Evolutionary conservation across 2,888 invertebrate genomes (phyloP).

Genomic region (Rosalia funebris): DNA sequence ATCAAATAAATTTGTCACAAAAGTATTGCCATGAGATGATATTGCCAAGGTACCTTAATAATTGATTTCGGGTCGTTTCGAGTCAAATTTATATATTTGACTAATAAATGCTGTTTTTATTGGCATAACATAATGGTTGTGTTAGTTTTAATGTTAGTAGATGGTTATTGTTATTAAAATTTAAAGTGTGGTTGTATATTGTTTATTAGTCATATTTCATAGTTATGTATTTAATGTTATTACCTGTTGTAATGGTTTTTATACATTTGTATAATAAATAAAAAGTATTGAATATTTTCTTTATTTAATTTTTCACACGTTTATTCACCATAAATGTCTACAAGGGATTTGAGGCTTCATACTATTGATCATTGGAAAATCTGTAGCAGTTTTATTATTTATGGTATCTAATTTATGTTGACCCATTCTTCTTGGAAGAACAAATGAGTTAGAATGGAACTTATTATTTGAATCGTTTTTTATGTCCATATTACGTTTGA

Average conservation of each 20-base stretch:
- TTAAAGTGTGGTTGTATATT: no score
- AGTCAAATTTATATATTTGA: no score
- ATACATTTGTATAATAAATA: slow-evolving; percentile 21
- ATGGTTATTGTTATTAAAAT: no score
- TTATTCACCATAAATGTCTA: neutral
- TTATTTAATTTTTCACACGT: slow-evolving; percentile 1
- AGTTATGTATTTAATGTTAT: neutral
- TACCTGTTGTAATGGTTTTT: slow-evolving; percentile 1
- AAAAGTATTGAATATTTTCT: neutral
- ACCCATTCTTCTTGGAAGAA: slow-evolving; percentile 26
- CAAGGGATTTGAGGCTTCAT: neutral
- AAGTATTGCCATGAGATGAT: no score
- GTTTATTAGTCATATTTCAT: neutral
- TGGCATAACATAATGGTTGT: no score
- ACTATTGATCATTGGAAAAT: neutral
- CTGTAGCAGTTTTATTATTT: neutral
- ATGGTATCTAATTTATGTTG: slow-evolving; percentile 12
- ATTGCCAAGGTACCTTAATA: no score
- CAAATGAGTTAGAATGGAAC: slow-evolving; percentile 30
- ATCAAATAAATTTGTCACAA: no score
- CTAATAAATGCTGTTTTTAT: no score
- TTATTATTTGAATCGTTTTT: slow-evolving; percentile 1
- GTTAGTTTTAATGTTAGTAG: no score
- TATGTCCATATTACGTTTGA: slow-evolving; percentile 9
- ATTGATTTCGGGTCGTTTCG: no score